Percentiles rank a stretch among this genome's conserved stretches.
Evolutionary conservation across 2,888 invertebrate genomes (phyloP).

Genomic region (Prosopocoilus inquinatus): DNA sequence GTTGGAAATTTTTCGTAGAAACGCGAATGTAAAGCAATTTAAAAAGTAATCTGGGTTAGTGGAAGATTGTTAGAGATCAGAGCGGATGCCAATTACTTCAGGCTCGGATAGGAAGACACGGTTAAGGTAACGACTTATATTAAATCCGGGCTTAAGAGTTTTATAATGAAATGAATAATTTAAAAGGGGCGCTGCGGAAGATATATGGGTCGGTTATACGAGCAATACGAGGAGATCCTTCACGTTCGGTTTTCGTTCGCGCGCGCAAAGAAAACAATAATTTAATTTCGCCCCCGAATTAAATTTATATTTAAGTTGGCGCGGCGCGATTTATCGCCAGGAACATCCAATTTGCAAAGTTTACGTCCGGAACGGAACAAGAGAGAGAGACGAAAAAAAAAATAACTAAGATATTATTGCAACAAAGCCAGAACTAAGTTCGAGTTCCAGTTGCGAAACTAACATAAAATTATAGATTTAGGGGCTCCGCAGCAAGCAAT

Average conservation of each 20-base stretch:
- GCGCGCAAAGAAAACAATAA: too few species aligned
- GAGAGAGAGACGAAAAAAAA: too few species aligned
- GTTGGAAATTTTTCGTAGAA: neutral
- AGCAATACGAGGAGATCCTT: neutral
- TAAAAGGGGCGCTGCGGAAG: constrained; percentile 38
- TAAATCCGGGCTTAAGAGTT: constrained; percentile 46
- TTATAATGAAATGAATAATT: constrained; percentile 49
- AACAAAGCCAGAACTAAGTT: constrained; percentile 10
- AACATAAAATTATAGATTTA: constrained; percentile 45
- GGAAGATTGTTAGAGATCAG: constrained; percentile 24
- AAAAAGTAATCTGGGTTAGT: constrained; percentile 18
- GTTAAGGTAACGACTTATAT: constrained; percentile 39
- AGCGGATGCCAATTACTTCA: constrained; percentile 28
- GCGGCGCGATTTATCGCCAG: too few species aligned
- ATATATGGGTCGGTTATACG: constrained; percentile 33
- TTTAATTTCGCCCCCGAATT: too few species aligned
- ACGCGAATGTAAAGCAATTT: constrained; percentile 11
- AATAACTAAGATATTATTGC: too few species aligned
- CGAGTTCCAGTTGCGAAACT: constrained; percentile 30
- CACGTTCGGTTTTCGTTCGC: neutral
- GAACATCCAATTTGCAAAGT: too few species aligned
- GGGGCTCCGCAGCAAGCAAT: constrained; percentile 37
- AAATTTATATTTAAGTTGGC: too few species aligned
- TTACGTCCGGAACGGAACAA: too few species aligned
- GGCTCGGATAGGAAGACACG: constrained; percentile 34